Evolutionary conservation across 2,888 invertebrate species (phyloP), one percentile per base, ranked within the genome.

Genomic region (Suillia variegata): DNA sequence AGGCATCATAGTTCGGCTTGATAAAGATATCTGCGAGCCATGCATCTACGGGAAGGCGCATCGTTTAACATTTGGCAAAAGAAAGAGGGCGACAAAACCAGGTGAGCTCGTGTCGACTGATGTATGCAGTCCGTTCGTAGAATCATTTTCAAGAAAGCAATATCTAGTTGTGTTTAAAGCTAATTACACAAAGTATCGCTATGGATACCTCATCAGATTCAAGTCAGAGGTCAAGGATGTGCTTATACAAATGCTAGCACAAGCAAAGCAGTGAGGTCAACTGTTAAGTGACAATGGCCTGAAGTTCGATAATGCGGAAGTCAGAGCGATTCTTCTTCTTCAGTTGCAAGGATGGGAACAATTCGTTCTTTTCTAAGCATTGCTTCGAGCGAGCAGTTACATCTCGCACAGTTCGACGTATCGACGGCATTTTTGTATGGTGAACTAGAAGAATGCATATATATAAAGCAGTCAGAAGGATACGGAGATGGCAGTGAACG

Each of bases 341-440:
- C 17, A 56, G 21, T 42, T 26, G 33, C 18, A 31, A 55, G 4
- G 18, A 45, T 13, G 31, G 12, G 21, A 50, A 55, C 18, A 20
- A 58, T 58, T 33, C 49, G 49, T 2, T 34, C 49, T 10, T 17
- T 55, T 10, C 42, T 62, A 12, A 55, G 52, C 10, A 55, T 58
- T 31, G 33, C 55, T 38, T 51, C 55, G 17, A 31, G 15, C 12
- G 38, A 61, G 48, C 21, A 45, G 1, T 2, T 65, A 13, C 21
- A 48, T n/a, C 21, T 65, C 1, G 52, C 24, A 22, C 56, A 61
- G n/a, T 56, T 61, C 42, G 61, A 63, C 54, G 31, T 63, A 2
- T 58, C 57, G 38, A 58, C 60, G 4, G 58, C 62, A 12, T 59
- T 59, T 21, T 51, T 64, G 2, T 59, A 64, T 55, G 64, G 62